These are phyloP conservation scores for Theropithecus gelada DNA, from an alignment of 2,113 vertebrate genomes.

Conservation along the genomic window DNA sequence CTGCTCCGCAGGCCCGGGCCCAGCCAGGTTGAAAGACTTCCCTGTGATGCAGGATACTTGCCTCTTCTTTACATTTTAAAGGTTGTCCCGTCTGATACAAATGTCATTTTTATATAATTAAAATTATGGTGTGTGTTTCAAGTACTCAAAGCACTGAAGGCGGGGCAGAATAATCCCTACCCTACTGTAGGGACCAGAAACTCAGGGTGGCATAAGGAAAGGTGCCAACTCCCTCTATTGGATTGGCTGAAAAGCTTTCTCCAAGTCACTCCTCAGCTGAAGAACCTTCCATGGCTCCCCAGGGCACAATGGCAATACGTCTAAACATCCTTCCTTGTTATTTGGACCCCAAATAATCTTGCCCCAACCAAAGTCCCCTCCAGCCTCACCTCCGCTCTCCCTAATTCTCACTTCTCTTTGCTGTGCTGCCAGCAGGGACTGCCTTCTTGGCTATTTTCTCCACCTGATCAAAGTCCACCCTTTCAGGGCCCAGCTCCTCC, in stretches of 20 bases:
- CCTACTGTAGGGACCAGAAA: not conserved
- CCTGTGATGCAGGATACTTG: not conserved
- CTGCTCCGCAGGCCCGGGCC: not conserved
- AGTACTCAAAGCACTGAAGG: not conserved
- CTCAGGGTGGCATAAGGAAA: not conserved
- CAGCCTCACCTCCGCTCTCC: not conserved
- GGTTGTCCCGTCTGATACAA: not conserved
- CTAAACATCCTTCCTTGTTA: not conserved
- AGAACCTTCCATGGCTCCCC: not conserved
- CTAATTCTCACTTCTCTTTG: not conserved
- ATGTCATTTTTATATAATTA: not conserved
- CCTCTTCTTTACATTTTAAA: not conserved
- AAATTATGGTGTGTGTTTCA: not conserved
- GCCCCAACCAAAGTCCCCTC: not conserved
- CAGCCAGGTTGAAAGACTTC: not conserved
- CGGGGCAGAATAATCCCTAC: not conserved
- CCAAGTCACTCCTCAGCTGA: not conserved
- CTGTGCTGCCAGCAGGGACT: not conserved
- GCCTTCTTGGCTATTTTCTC: rapidly evolving
- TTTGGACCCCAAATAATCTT: not conserved
- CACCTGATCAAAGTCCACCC: not conserved
- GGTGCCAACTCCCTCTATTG: not conserved
- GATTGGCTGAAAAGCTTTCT: not conserved
- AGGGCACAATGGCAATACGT: not conserved
- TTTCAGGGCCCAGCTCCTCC: not conserved